A percentile compares a stretch with the other conserved stretches of the same genome.
Conservation (phyloP, 2,888 invertebrate genomes). For the Drosophila nr. medialis region DNA sequence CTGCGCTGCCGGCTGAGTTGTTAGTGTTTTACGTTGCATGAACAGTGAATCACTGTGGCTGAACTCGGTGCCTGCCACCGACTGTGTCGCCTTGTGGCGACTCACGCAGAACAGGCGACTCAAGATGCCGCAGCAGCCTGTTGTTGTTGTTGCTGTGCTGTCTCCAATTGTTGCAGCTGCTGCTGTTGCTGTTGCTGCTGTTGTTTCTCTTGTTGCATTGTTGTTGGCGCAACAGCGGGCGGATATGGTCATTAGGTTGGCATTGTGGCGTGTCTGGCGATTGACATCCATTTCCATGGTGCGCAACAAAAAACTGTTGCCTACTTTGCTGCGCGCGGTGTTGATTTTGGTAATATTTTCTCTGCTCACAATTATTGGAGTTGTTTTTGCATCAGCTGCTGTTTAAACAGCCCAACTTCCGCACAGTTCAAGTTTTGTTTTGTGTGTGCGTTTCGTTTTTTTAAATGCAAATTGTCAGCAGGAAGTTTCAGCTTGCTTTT, state of each 20-base stretch:
- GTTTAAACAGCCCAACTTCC: slow-evolving; percentile 44
- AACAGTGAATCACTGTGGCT: slow-evolving; percentile 50
- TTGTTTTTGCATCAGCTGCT: slow-evolving; percentile 23
- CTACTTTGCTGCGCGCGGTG: slow-evolving; percentile 58
- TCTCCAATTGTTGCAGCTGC: slow-evolving; percentile 40
- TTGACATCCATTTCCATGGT: slow-evolving; percentile 84
- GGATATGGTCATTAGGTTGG: slow-evolving; percentile 83
- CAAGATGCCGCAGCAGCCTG: slow-evolving; percentile 80
- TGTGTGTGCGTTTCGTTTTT: neutral
- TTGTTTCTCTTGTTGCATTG: slow-evolving; percentile 44
- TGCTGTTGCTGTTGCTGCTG: slow-evolving; percentile 44
- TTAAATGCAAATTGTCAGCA: slow-evolving; percentile 57
- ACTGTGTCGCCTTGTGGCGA: slow-evolving; percentile 76
- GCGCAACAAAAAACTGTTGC: slow-evolving; percentile 63
- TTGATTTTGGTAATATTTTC: slow-evolving; percentile 39
- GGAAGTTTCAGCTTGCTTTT: slow-evolving; percentile 46
- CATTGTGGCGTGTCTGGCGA: slow-evolving; percentile 79
- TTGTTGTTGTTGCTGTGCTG: slow-evolving; percentile 38
- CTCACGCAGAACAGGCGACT: slow-evolving; percentile 75
- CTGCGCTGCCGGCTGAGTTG: slow-evolving; percentile 52
- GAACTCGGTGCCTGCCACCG: slow-evolving; percentile 70
- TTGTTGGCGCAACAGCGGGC: slow-evolving; percentile 78
- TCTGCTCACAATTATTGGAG: slow-evolving; percentile 40
- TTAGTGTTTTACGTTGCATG: slow-evolving; percentile 58
- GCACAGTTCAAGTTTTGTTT: slow-evolving; percentile 34